phyloP scores from a whole-genome alignment of 2,113 vertebrate genomes.

The Elgaria multicarinata region DNA sequence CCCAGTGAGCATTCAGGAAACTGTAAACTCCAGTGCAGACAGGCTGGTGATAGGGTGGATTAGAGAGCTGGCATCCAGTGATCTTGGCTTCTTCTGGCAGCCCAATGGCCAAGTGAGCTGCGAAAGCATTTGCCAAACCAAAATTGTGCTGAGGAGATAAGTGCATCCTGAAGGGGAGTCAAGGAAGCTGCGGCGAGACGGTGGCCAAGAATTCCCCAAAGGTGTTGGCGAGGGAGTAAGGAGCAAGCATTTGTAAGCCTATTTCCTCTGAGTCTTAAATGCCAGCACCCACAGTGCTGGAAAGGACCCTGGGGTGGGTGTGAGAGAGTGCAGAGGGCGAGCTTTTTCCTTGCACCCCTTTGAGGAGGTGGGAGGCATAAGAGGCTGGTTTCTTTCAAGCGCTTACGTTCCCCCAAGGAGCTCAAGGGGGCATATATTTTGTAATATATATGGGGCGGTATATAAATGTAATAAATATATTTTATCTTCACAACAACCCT shows the following conservation, averaged over 20 bases:
- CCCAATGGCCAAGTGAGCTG: not conserved
- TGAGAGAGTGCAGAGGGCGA: not conserved
- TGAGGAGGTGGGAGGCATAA: not conserved
- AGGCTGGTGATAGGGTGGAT: not conserved
- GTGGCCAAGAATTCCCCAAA: not conserved
- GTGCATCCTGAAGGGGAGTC: not conserved
- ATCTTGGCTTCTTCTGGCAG: not conserved
- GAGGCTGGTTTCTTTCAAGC: not conserved
- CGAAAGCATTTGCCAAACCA: not conserved
- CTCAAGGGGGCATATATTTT: not conserved
- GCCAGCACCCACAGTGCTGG: not conserved
- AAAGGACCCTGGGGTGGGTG: not conserved
- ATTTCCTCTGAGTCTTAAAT: not conserved
- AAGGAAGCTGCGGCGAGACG: not conserved
- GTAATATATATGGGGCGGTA: no score
- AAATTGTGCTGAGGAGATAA: not conserved
- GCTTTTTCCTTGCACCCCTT: not conserved
- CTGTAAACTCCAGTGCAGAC: not conserved
- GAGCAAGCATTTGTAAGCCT: not conserved
- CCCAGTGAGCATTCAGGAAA: not conserved
- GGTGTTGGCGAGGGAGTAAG: not conserved
- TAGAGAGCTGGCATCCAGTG: not conserved
- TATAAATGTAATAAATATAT: no score
- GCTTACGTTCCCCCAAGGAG: not conserved
- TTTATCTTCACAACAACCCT: no score